Base-by-base conservation (phyloP, 2,888 invertebrate genomes). In the Helleia helle region DNA sequence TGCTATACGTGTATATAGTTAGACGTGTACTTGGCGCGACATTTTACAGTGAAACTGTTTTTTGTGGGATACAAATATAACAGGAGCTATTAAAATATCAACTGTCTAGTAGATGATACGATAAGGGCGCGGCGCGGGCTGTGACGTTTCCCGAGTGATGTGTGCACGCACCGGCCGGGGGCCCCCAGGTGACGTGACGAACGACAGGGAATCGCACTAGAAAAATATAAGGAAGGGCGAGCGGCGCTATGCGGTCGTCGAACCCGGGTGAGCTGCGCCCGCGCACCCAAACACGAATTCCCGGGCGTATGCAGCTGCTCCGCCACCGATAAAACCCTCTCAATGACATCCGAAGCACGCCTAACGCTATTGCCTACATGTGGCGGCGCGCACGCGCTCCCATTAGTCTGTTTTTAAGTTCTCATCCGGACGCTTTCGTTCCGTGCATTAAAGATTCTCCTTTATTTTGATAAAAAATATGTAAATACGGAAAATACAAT, bases 271-370 rank as follows among this genome's bases (percentile, higher is more conserved):
- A 42, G 40, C 42, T 42, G 41, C 38, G 42, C 47, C 38, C 49
- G 50, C 54, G 59, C 62, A 58, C 62, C 63, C 62, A 63, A 71
- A 71, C 59, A 71, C 71, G 62, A 77, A 80, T 80, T 72, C 68
- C 71, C 73, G 63, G 65, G 75, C 79, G 75, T 77, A 70, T 73
- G 69, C 67, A 62, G 60, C 65, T 64, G 65, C 62, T 59, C 63
- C 42, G 48, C 44, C 48, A 46, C 43, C 44, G 44, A 56, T 58
- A 65, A 67, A 66, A 62, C 65, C 62, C 69, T 67, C 63, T 62
- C 58, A 60, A 61, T 63, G 70, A 71, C 65, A 70, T 72, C 67
- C 55, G 53, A 58, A 52, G 66, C 61, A 62, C 62, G 66, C 58
- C 59, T 57, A 36, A 38, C 40, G 38, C 38, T 38, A 38, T 38